Conservation (phyloP, 2,797 vertebrate genomes). For the Anolis apletophallus region DNA sequence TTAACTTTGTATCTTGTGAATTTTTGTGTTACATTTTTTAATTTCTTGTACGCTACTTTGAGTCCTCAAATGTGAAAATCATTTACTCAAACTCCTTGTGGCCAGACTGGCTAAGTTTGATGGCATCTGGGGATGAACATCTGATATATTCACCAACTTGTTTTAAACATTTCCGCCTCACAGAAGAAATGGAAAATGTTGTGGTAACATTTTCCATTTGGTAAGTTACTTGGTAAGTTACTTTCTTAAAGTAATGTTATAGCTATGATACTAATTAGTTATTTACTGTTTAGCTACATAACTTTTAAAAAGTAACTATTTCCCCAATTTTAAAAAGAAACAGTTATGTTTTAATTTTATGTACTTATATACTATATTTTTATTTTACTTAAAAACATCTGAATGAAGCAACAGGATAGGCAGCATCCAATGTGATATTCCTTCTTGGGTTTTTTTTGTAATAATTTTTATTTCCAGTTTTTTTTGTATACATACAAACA, state of each 20-base stretch:
- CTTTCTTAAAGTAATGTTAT: background rate
- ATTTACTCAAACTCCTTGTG: background rate
- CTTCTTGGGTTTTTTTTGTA: too few relatives aligned
- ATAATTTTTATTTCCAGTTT: too few relatives aligned
- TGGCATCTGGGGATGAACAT: background rate
- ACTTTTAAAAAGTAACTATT: background rate
- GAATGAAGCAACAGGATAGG: background rate
- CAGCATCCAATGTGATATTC: background rate
- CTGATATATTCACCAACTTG: background rate
- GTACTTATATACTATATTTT: background rate
- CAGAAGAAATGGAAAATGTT: background rate
- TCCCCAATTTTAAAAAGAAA: background rate
- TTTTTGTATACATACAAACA: too few relatives aligned
- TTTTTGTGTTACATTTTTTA: too few relatives aligned
- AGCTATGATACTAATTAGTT: background rate
- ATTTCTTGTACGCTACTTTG: too few relatives aligned
- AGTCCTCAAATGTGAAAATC: too few relatives aligned
- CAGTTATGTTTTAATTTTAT: too few relatives aligned
- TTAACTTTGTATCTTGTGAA: too few relatives aligned
- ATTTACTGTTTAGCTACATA: background rate
- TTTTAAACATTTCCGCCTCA: background rate
- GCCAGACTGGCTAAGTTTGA: background rate
- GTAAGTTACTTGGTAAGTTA: background rate
- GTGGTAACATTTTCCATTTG: too few relatives aligned
- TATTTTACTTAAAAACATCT: background rate